Evolutionary conservation across 2,113 vertebrate genomes (phyloP).

Genomic region (Tupaia chinensis): DNA sequence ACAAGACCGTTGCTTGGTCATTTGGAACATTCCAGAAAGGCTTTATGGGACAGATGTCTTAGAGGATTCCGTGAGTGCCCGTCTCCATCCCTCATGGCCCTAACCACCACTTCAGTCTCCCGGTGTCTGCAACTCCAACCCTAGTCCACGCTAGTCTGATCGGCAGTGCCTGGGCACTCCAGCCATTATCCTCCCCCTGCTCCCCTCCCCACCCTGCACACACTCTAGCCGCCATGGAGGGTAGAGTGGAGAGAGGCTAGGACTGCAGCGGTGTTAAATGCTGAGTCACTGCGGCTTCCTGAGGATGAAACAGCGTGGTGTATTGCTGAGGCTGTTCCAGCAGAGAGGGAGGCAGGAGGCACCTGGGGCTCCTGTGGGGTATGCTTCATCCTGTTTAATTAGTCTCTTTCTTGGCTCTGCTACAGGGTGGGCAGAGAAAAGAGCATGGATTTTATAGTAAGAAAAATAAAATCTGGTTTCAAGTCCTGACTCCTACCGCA

Average conservation of each 20-base stretch:
- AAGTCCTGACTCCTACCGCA: neutral
- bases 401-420: neutral
- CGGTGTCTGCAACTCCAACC: fast-evolving
- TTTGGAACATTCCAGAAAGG: neutral
- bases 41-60: neutral
- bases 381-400: neutral
- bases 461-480: neutral
- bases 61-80: neutral
- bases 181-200: no score
- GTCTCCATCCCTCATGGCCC: neutral
- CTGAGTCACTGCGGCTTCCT: neutral
- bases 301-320: neutral
- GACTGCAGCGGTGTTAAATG: no score
- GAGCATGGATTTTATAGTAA: neutral
- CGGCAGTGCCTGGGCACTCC: neutral
- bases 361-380: neutral
- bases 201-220: neutral
- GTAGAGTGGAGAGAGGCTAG: neutral
- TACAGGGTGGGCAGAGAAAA: neutral
- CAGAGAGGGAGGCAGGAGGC: neutral
- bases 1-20: neutral
- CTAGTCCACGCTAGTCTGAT: neutral
- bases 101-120: neutral
- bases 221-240: neutral
- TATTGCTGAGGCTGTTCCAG: neutral